These are phyloP conservation scores for Eretmocerus hayati DNA, from an alignment of 2,888 invertebrate genomes.

Conservation along the genomic window DNA sequence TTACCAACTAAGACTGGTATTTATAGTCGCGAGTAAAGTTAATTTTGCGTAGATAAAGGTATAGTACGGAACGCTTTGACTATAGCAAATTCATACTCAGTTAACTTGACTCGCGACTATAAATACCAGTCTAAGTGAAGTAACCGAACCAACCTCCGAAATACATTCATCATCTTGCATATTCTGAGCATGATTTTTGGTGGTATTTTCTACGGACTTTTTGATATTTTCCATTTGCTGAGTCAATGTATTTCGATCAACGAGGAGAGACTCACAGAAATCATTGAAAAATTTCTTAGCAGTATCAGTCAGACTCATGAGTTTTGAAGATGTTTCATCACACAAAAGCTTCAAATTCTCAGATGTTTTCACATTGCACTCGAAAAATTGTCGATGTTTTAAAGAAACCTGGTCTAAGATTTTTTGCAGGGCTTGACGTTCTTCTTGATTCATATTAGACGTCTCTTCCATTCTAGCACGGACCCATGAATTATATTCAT, in stretches of 20 bases:
- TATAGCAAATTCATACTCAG: too few relatives aligned
- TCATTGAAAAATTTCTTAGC: constrained; percentile 29
- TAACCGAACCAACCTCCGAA: constrained; percentile 20
- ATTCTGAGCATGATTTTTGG: constrained; percentile 28
- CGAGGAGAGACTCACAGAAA: constrained; percentile 26
- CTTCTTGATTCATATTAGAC: constrained; percentile 26
- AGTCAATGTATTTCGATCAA: constrained; percentile 28
- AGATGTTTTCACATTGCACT: constrained; percentile 34
- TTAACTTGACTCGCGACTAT: too few relatives aligned
- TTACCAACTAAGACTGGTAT: too few relatives aligned
- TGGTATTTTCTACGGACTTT: constrained; percentile 23
- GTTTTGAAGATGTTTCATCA: constrained; percentile 28
- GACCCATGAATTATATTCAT: constrained; percentile 31
- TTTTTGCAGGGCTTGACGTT: constrained; percentile 26
- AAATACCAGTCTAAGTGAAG: too few relatives aligned
- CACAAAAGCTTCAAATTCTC: constrained; percentile 32
- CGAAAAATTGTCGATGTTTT: constrained; percentile 29
- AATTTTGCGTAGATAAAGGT: too few relatives aligned
- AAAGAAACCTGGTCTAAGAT: constrained; percentile 27
- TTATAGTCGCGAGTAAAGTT: too few relatives aligned
- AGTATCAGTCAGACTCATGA: constrained; percentile 28
- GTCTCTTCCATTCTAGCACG: constrained; percentile 27
- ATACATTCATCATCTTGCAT: constrained; percentile 25
- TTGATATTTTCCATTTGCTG: constrained; percentile 27
- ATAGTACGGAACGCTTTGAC: too few relatives aligned